Conservation (phyloP, 2,797 vertebrate species). For the Macropus fuliginosus region DNA sequence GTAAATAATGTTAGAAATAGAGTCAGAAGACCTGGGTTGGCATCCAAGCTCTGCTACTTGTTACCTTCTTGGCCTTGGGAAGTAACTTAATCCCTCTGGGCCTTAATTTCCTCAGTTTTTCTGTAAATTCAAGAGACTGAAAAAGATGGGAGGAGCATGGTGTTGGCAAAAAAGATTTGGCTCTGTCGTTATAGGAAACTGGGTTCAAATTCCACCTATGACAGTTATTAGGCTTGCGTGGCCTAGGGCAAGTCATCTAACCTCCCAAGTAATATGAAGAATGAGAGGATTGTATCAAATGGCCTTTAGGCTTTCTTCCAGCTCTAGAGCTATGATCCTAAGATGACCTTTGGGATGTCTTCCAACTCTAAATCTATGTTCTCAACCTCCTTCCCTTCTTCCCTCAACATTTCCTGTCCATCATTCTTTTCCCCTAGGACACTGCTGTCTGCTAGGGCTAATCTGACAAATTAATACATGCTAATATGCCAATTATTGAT, state of each 20-base stretch:
- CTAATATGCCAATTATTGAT: neutral
- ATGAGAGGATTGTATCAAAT: neutral
- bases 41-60: neutral
- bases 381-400: neutral
- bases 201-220: neutral
- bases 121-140: neutral
- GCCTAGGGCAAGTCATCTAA: neutral
- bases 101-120: neutral
- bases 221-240: accelerated
- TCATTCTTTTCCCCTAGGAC: too few relatives aligned
- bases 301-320: neutral
- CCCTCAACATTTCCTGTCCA: neutral
- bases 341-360: neutral
- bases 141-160: neutral
- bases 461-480: neutral
- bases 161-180: neutral
- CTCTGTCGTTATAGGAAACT: neutral
- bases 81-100: neutral
- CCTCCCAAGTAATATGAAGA: neutral
- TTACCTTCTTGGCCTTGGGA: neutral
- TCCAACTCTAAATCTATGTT: neutral
- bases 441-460: neutral
- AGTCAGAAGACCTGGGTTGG: neutral
- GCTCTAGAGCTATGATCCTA: neutral
- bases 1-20: neutral